A percentile compares a stretch with the other conserved stretches of the same genome.
Conservation (phyloP, 2,888 invertebrate species). For the Strigamia maritima region DNA sequence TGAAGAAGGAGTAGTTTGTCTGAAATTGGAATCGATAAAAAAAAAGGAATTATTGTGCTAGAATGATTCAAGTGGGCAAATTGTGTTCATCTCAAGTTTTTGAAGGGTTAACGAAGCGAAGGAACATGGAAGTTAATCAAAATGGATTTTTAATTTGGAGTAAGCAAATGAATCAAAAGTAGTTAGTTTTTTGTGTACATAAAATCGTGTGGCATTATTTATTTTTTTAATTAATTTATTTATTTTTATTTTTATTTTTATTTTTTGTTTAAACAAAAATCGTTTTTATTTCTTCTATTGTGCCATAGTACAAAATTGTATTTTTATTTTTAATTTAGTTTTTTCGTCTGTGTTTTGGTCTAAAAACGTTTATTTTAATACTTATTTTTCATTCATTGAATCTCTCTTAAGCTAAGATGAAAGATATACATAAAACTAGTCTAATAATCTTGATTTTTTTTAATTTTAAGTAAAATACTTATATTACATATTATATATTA, state of each 20-base stretch:
- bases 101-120: conserved; percentile 34
- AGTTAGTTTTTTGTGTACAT: conserved; percentile 25
- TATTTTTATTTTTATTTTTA: neutral
- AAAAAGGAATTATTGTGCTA: conserved; percentile 34
- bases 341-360: neutral
- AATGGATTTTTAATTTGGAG: conserved; percentile 30
- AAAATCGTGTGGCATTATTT: neutral
- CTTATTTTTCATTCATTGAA: conserved; percentile 28
- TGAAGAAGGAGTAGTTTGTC: conserved; percentile 31
- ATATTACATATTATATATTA: neutral
- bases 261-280: too few species aligned
- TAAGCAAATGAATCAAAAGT: conserved; percentile 34
- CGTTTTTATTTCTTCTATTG: neutral
- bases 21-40: conserved; percentile 34
- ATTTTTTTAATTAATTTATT: neutral
- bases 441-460: neutral
- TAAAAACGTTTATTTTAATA: conserved; percentile 20
- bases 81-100: conserved; percentile 28
- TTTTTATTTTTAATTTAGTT: neutral
- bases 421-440: neutral
- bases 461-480: neutral
- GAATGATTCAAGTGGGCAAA: conserved; percentile 34
- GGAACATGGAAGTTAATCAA: conserved; percentile 34
- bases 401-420: conserved; percentile 1
- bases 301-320: conserved; percentile 31